Base-by-base conservation (phyloP, 2,888 invertebrate genomes). In the Hypolimnas misippus region DNA sequence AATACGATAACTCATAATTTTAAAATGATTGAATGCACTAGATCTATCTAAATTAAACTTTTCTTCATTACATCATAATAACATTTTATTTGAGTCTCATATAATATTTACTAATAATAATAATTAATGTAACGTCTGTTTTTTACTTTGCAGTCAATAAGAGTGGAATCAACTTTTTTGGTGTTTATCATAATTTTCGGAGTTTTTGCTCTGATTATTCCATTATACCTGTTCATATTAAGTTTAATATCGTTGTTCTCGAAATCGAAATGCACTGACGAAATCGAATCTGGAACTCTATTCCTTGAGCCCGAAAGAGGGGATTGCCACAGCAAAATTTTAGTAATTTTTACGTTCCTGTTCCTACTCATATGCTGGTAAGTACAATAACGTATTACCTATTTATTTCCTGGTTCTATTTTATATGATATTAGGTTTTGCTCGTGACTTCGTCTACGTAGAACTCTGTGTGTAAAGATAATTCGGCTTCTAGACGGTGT, bases 81-180 rank as follows among this genome's bases (percentile, higher is more conserved):
- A n/a, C n/a, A n/a, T n/a, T n/a, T n/a, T n/a, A 5, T 5, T 25
- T 25, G 25, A 25, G 25, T 25, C 2, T 25, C 5, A 25, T 3
- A 25, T 25, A 2, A 25, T 25, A 25, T 25, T 2, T 25, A 25
- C 5, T n/a, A n/a, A n/a, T n/a, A n/a, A n/a, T n/a, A n/a, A n/a
- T n/a, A n/a, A n/a, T n/a, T n/a, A n/a, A n/a, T n/a, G n/a, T n/a
- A 10, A 8, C 44, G n/a, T 29, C 8, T 54, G 25, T n/a, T 60
- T 52, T 42, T 17, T 35, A 29, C 53, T 33, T 58, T 55, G 55
- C 89, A 96, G 96, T 94, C 95, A 53, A 91, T 96, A 74, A 94
- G 94, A 86, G 92, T 95, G 76, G 96, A 96, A 79, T 94, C 94
- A 12, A 94, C 94, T 42, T 95, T 96, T 78, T 89, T 96, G 64